phyloP scores from a whole-genome alignment of 2,888 invertebrate genomes.

The Cephus nigrinus region DNA sequence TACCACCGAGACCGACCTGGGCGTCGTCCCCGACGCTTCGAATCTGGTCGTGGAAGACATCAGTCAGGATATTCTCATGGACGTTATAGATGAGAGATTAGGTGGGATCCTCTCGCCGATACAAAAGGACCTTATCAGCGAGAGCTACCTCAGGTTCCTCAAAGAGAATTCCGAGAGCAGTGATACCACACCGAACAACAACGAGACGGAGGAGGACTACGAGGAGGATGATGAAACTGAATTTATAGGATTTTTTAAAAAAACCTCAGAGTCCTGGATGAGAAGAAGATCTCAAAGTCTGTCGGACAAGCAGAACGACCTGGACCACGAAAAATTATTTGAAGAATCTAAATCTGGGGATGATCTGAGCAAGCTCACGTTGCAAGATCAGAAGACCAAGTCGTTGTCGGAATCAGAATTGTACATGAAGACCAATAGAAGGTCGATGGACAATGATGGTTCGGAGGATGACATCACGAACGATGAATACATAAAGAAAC shows the following conservation, averaged over 20 bases:
- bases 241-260: background rate
- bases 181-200: background rate
- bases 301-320: background rate
- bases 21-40: background rate
- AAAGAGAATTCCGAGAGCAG: background rate
- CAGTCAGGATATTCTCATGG: constrained; percentile 25
- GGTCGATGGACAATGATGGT: background rate
- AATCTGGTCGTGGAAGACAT: constrained; percentile 11
- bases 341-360: background rate
- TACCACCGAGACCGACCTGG: background rate
- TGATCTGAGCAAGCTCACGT: background rate
- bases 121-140: constrained; percentile 23
- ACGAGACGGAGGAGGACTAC: background rate
- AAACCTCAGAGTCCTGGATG: background rate
- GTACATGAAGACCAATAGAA: background rate
- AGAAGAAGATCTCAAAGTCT: background rate
- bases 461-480: background rate
- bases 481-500: constrained; percentile 3
- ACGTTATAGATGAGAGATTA: constrained; percentile 25
- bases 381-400: background rate
- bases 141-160: background rate
- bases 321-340: background rate
- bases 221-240: background rate
- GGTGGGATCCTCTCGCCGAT: constrained; percentile 15
- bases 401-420: background rate